Evolutionary conservation across 2,797 vertebrate genomes (phyloP), one percentile per base, ranked within the genome.

Genomic region (Tapirus indicus): DNA sequence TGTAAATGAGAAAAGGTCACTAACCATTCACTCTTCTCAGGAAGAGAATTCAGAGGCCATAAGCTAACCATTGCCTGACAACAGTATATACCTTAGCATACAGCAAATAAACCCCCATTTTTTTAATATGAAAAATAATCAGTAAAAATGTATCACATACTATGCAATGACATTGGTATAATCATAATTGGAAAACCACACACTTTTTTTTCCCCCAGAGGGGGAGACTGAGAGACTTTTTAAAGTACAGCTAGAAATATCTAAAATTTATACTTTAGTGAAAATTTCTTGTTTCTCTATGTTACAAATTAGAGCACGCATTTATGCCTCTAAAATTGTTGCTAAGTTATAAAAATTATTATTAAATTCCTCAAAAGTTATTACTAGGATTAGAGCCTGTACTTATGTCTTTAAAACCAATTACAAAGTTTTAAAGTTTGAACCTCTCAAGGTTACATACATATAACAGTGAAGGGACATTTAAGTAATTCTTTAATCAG

Each of bases 261-360:
- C 3, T 71, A 82, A 54, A 2, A 6, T 14, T 44, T 74, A 66
- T 69, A 69, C 2, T 35, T 32, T 2, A 72, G 6, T 71, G 13
- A 88, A 62, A 75, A 23, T 78, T 27, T 58, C 38, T 56, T 74
- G 2, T 20, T 86, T 82, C 32, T 60, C 6, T 85, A 56, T 25
- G 3, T 80, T 91, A 16, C 10, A 66, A 35, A 90, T 56, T 69
- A 44, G 12, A 77, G 5, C 8, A 56, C 27, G 29, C 1, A 56
- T 32, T 95, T 78, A 44, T 91, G 6, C 7, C 18, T 78, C 25
- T 78, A 86, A 93, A 92, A 62, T n/a, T 66, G 56, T 52, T 87
- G 60, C 32, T 68, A 44, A 69, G 13, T 94, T 78, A 62, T 60
- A 89, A 94, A 93, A 86, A 41, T 62, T 29, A 72, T 88, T 93